phyloP scores from a whole-genome alignment of 2,113 vertebrate genomes.

The Strigops habroptila region DNA sequence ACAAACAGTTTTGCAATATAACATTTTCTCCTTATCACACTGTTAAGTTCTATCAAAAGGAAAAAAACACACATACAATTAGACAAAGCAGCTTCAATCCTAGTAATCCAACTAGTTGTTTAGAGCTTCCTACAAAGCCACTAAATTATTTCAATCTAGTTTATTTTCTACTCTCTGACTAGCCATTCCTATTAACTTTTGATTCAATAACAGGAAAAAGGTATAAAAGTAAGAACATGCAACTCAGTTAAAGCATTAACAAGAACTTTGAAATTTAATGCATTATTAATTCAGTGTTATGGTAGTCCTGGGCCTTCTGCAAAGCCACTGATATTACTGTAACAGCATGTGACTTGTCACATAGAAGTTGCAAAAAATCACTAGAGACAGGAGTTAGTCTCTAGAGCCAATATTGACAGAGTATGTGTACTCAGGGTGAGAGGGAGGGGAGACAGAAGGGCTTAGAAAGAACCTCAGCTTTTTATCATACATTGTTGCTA shows the following conservation, averaged over 20 bases:
- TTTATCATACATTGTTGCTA: neutral
- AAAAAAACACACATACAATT: neutral
- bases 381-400: neutral
- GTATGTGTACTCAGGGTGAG: neutral
- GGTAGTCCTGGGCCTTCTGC: neutral
- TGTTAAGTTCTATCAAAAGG: neutral
- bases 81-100: neutral
- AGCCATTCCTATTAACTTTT: neutral
- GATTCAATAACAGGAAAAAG: neutral
- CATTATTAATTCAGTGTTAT: neutral
- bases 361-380: neutral
- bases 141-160: neutral
- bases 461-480: neutral
- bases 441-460: neutral
- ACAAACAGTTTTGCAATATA: neutral
- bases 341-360: neutral
- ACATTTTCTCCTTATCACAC: neutral
- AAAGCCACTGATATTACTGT: neutral
- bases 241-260: neutral
- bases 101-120: neutral
- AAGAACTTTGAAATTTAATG: neutral
- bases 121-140: neutral
- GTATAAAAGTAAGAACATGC: neutral
- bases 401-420: slow-evolving; percentile 19
- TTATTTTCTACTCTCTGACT: neutral